Percentiles rank a stretch among this genome's conserved stretches.
Evolutionary conservation across 2,113 vertebrate genomes (phyloP).

Genomic region (Orthonyx spaldingii): DNA sequence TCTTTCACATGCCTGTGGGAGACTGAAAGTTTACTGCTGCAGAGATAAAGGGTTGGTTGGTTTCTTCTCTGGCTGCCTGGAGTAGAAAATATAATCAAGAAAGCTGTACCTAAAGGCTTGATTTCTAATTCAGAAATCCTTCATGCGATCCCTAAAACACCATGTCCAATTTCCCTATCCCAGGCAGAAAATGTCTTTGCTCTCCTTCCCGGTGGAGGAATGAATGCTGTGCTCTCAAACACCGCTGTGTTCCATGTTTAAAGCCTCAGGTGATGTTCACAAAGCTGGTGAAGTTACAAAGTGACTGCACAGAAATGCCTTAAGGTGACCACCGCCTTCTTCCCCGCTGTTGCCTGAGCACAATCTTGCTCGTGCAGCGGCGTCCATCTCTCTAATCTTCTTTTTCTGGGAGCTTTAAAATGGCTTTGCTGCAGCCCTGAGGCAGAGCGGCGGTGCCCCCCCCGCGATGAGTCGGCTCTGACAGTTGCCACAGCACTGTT

Average conservation of each 20-base stretch:
- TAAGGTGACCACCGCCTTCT: not conserved
- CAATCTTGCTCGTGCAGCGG: rapidly evolving
- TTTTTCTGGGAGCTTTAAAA: not conserved
- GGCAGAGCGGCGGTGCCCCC: not conserved
- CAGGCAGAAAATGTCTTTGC: not conserved
- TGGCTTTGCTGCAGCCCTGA: not conserved
- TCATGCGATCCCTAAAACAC: not conserved
- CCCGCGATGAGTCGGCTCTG: not conserved
- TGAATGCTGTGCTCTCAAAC: not conserved
- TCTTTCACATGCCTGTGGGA: not conserved
- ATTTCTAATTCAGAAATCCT: not conserved
- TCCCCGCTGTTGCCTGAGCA: not conserved
- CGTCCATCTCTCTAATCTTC: not conserved
- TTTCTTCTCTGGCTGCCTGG: not conserved
- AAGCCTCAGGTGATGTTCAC: not conserved
- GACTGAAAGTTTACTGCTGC: not conserved
- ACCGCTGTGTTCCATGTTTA: not conserved
- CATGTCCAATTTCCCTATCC: not conserved
- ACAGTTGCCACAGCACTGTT: not conserved
- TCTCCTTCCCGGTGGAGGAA: not conserved
- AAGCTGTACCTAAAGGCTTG: not conserved
- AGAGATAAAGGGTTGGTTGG: not conserved
- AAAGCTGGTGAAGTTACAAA: not conserved
- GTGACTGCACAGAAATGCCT: not conserved
- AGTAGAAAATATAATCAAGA: not conserved